Conservation (phyloP, 2,888 invertebrate species). For the Mycogona germanica region DNA sequence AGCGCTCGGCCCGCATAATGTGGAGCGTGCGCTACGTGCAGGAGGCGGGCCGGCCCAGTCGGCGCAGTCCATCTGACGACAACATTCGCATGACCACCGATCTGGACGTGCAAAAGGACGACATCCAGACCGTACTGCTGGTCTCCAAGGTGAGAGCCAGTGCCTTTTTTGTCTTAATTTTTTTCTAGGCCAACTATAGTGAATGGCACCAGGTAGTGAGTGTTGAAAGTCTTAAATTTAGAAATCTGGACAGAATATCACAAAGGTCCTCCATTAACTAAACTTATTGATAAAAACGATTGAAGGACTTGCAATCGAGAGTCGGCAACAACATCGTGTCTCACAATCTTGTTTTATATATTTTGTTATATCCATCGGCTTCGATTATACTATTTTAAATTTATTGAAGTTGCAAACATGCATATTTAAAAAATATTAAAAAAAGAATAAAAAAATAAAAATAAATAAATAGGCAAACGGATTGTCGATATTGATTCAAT, state of each 20-base stretch:
- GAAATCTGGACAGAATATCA: too few relatives aligned
- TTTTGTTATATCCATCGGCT: too few relatives aligned
- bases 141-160: conserved; percentile 66
- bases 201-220: too few relatives aligned
- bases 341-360: too few relatives aligned
- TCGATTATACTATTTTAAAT: too few relatives aligned
- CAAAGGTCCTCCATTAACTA: too few relatives aligned
- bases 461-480: not conserved
- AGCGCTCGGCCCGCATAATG: conserved; percentile 71
- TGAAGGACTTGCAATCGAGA: too few relatives aligned
- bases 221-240: too few relatives aligned
- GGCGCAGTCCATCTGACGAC: conserved; percentile 31
- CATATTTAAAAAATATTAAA: not conserved
- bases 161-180: not conserved
- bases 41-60: conserved; percentile 23
- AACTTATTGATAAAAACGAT: too few relatives aligned
- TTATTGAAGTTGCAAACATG: not conserved
- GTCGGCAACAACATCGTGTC: too few relatives aligned
- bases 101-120: conserved; percentile 82
- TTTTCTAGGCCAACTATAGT: too few relatives aligned
- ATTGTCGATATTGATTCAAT: not conserved
- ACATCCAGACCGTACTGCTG: conserved; percentile 83
- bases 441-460: not conserved
- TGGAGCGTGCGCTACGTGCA: conserved; percentile 66
- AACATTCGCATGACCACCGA: conserved; percentile 59